These are phyloP conservation scores for Bombylius discolor DNA, from an alignment of 2,888 invertebrate species.

Conservation along the genomic window DNA sequence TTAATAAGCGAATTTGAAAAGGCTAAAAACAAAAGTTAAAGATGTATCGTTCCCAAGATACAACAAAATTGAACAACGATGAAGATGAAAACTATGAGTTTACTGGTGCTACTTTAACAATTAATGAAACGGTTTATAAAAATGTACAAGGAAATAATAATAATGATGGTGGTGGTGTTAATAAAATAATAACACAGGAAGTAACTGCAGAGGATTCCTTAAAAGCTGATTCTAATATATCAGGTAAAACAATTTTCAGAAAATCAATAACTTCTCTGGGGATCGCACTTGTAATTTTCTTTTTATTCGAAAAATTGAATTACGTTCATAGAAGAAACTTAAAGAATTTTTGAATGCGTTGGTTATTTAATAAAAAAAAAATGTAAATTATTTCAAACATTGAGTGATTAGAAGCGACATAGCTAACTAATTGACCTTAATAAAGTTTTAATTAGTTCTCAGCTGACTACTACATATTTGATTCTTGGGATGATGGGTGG, in stretches of 20 bases:
- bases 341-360: too few relatives aligned
- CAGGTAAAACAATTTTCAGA: background rate
- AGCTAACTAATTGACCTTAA: too few relatives aligned
- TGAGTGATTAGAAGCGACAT: too few relatives aligned
- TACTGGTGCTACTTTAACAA: slow-evolving; percentile 28
- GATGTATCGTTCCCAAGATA: slow-evolving; percentile 5
- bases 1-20: background rate
- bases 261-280: background rate
- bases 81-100: slow-evolving; percentile 34
- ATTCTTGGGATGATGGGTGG: too few relatives aligned
- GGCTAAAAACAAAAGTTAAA: background rate
- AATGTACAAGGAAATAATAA: slow-evolving; percentile 9
- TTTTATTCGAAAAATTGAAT: too few relatives aligned
- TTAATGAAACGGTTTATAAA: slow-evolving; percentile 12
- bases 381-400: too few relatives aligned
- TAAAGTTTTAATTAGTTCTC: too few relatives aligned
- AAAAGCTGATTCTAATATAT: slow-evolving; percentile 22
- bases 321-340: too few relatives aligned
- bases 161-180: background rate
- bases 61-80: background rate
- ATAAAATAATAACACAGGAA: background rate
- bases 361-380: too few relatives aligned
- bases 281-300: too few relatives aligned
- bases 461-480: too few relatives aligned
- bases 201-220: slow-evolving; percentile 3